These are phyloP conservation scores for Cosmopolites sordidus DNA, from an alignment of 2,888 invertebrate species.

Conservation along the genomic window DNA sequence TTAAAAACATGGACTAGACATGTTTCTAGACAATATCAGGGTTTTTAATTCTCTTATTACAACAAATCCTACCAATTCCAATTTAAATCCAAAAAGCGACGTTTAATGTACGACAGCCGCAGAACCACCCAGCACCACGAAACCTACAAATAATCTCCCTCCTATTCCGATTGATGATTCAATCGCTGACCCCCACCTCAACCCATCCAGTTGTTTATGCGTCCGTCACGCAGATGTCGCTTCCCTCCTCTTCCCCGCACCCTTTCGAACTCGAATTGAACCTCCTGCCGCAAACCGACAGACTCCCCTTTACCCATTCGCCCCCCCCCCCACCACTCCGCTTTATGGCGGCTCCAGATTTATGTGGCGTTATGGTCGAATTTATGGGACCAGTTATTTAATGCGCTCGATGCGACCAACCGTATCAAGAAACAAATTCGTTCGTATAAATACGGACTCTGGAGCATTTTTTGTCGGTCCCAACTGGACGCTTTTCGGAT, in stretches of 20 bases:
- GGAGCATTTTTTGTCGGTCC: not conserved
- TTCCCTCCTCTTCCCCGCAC: not conserved
- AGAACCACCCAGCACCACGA: no score
- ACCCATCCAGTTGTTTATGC: conserved; percentile 21
- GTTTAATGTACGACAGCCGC: no score
- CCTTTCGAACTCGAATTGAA: not conserved
- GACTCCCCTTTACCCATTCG: not conserved
- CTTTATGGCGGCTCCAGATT: conserved; percentile 24
- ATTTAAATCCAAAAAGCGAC: no score
- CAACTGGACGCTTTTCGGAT: no score
- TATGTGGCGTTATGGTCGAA: conserved; percentile 24
- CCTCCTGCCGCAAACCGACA: no score
- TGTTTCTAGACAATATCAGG: no score
- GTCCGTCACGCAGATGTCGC: conserved; percentile 14
- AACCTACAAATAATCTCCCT: not conserved
- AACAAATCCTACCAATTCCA: no score
- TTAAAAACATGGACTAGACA: no score
- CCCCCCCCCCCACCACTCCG: conserved; percentile 19
- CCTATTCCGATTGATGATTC: conserved; percentile 22
- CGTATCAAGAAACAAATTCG: conserved; percentile 23
- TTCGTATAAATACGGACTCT: not conserved
- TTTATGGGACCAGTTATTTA: conserved; percentile 26
- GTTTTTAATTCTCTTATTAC: no score
- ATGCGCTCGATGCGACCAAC: conserved; percentile 21
- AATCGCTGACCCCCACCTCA: conserved; percentile 18